Evolutionary conservation across 2,797 vertebrate species (phyloP).

Genomic region (Pyrocephalus nanus): DNA sequence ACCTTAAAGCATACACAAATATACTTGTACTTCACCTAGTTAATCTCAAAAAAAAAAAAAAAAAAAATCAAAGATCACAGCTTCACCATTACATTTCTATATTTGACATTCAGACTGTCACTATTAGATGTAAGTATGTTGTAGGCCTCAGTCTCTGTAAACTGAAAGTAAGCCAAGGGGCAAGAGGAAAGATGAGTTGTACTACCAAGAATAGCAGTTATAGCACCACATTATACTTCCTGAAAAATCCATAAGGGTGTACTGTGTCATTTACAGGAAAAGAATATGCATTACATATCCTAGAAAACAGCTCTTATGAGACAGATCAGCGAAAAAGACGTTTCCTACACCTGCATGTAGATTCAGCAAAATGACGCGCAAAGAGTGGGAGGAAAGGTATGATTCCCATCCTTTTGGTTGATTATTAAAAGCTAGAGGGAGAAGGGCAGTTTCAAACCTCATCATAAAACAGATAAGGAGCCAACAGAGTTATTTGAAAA

Average conservation of each 20-base stretch:
- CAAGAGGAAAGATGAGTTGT: background rate
- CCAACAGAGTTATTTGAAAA: background rate
- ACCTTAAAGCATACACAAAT: background rate
- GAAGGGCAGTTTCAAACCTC: background rate
- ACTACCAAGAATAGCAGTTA: background rate
- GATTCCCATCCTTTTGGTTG: background rate
- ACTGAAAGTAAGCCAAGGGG: background rate
- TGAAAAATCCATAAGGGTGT: background rate
- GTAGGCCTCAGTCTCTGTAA: background rate
- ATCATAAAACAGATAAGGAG: background rate
- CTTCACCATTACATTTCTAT: background rate
- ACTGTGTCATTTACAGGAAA: background rate
- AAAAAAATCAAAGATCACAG: background rate
- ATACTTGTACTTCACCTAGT: background rate
- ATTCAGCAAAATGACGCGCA: background rate
- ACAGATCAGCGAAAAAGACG: background rate
- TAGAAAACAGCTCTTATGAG: background rate
- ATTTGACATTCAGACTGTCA: background rate
- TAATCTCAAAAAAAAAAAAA: background rate
- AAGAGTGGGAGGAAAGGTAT: background rate
- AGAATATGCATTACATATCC: background rate
- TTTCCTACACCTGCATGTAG: background rate
- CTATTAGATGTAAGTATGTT: background rate
- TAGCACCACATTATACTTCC: background rate
- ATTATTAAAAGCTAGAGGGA: background rate